Base-by-base conservation (phyloP, 2,888 invertebrate species). In the Falcaria lacertinaria region DNA sequence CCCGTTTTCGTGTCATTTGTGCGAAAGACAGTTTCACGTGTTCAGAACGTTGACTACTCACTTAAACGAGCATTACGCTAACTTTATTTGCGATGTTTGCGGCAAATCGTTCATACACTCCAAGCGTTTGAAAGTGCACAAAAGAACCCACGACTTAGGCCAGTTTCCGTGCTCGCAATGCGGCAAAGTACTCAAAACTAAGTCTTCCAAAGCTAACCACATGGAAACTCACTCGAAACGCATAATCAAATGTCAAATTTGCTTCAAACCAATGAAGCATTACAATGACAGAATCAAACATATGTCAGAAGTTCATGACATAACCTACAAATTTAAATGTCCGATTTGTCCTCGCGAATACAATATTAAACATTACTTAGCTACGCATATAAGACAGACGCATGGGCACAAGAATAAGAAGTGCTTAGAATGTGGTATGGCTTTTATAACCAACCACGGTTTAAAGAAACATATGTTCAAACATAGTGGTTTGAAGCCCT, bases 31-130 rank as follows among this genome's bases (percentile, higher is more conserved):
- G 28, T 87, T 83, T 33, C 86, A 87, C 37, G 85, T 85, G 0
- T 87, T 87, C 42, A 60, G 86, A 19, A 80, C 79, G 0, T 45
- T 87, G 2, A 85, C 86, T 0, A 80, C 75, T 1, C 90, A 91
- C 59, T 52, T 90, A 19, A 90, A 90, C 37, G 85, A 83, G 22
- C 90, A 91, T 34, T 90, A 88, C 43, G 80, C 84, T 0, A 85
- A 86, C 32, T 89, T 83, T 37, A 86, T 90, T 19, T 91, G 90
- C 50, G 81, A 84, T 45, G 79, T 89, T 1, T 90, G 90, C 49
- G 88, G 88, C 0, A 90, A 90, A 58, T 82, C 87, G 0, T 91
- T 89, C 48, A 57, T 90, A 0, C 90, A 90, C 49, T 74, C 79
- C 0, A 87, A 89, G 54, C 59, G 90, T 0, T 54, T 90, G 5